These are phyloP conservation scores for Aplodontia rufa DNA, from an alignment of 2,113 vertebrate species.

Conservation along the genomic window DNA sequence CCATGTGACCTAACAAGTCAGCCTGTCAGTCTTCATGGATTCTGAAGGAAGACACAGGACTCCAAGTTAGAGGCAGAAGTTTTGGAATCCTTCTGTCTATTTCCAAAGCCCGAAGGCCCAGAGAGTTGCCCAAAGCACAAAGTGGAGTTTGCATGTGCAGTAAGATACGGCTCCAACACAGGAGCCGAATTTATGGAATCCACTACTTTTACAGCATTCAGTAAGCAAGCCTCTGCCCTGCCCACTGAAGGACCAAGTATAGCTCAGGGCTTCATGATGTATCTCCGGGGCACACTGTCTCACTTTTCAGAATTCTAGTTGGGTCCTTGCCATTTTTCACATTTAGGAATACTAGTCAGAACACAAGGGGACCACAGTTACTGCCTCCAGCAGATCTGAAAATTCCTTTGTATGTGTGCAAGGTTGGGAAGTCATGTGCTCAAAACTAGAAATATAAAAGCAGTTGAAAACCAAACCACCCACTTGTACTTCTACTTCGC, in stretches of 20 bases:
- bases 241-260: background rate
- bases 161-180: background rate
- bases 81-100: background rate
- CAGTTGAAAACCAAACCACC: constrained; percentile 2
- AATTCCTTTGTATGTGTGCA: background rate
- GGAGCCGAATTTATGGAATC: background rate
- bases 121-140: background rate
- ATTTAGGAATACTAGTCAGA: background rate
- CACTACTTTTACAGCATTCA: background rate
- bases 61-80: background rate
- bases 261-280: background rate
- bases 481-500: background rate
- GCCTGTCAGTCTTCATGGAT: background rate
- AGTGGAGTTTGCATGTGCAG: fast-evolving
- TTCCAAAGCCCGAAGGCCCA: background rate
- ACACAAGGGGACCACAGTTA: background rate
- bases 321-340: background rate
- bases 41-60: background rate
- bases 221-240: background rate
- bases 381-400: background rate
- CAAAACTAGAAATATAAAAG: background rate
- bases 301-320: background rate
- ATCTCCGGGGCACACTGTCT: background rate
- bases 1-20: background rate
- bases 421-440: background rate